A percentile compares a stretch with the other conserved stretches of the same genome.
Conservation (phyloP, 2,113 vertebrate genomes). For the Opisthocomus hoazin region DNA sequence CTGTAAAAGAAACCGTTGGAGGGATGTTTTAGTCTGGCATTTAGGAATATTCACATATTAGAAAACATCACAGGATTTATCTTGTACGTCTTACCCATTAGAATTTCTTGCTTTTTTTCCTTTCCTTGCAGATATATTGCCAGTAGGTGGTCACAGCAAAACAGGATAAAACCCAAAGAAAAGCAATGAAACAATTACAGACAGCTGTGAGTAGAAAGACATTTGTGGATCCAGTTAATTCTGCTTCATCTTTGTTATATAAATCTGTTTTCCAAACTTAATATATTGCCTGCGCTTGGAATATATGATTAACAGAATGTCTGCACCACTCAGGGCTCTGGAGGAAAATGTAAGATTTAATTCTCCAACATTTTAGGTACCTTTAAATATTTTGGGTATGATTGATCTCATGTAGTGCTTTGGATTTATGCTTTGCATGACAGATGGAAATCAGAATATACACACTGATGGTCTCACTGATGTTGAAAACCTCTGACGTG, state of each 20-base stretch:
- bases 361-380: background rate
- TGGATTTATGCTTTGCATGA: background rate
- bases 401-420: background rate
- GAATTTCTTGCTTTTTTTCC: background rate
- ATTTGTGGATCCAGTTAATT: conserved; percentile 52
- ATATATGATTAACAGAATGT: background rate
- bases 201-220: conserved; percentile 10
- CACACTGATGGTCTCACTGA: background rate
- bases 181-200: conserved; percentile 43
- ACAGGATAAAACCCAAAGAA: conserved; percentile 35
- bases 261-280: conserved; percentile 29
- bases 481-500: background rate
- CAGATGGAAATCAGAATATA: background rate
- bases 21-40: conserved; percentile 47
- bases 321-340: background rate
- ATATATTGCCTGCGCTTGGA: background rate
- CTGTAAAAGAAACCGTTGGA: conserved; percentile 56
- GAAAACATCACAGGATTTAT: conserved; percentile 46
- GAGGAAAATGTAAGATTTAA: background rate
- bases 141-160: conserved; percentile 23
- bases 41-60: conserved; percentile 45
- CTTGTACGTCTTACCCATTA: background rate
- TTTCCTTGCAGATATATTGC: background rate
- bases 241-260: conserved; percentile 27
- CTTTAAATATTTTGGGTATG: background rate